phyloP scores from a whole-genome alignment of 1,140 invertebrate species.

The Brachystomella parvula region DNA sequence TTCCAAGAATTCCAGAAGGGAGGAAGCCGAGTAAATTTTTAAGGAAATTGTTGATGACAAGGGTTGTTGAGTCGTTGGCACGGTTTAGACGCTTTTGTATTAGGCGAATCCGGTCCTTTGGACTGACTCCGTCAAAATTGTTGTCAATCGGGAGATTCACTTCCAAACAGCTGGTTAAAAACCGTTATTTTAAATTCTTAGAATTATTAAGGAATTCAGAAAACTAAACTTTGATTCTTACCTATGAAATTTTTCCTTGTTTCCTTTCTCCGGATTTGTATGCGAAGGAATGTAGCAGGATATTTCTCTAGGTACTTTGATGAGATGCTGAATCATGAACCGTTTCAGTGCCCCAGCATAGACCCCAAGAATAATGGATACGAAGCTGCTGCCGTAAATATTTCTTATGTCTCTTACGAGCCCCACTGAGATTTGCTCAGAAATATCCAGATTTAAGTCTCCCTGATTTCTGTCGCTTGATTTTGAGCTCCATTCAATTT shows the following conservation, averaged over 20 bases:
- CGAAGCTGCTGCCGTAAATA: background rate
- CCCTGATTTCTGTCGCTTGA: background rate
- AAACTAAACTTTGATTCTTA: background rate
- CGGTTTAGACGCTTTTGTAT: background rate
- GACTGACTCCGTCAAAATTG: background rate
- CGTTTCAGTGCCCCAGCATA: background rate
- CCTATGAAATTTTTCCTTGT: too few species aligned
- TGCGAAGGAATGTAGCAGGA: too few species aligned
- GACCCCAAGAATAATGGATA: background rate
- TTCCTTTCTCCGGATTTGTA: too few species aligned
- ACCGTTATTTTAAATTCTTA: too few species aligned
- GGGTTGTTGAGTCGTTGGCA: background rate
- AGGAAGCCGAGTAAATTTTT: background rate
- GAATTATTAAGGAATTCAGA: too few species aligned
- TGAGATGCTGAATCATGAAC: slow-evolving; percentile 2
- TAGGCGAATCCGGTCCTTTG: slow-evolving; percentile 1
- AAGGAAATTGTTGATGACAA: background rate
- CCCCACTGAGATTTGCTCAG: background rate
- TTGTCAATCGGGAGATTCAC: background rate
- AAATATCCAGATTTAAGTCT: background rate
- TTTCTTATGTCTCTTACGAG: background rate
- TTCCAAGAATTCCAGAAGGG: background rate
- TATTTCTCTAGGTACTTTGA: background rate
- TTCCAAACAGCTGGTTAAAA: background rate
- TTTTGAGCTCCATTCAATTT: background rate